Evolutionary conservation across 2,888 invertebrate species (phyloP).

Genomic region (Ecliptopera silaceata): DNA sequence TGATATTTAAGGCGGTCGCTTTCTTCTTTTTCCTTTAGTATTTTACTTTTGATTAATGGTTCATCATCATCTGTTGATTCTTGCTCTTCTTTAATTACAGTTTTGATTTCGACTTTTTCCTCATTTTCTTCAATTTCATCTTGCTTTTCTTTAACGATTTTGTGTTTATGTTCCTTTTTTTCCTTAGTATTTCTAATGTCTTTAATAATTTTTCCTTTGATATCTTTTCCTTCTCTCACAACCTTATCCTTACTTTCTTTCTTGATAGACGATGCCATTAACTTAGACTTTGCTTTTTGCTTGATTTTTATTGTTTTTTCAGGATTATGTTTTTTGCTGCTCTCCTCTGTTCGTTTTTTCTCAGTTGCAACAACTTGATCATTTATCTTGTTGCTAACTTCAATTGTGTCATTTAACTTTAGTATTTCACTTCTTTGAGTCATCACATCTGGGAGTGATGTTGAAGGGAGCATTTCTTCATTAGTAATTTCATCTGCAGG

Average conservation of each 20-base stretch:
- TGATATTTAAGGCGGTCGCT: conserved; percentile 67
- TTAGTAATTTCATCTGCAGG: conserved; percentile 59
- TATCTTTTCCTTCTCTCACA: conserved; percentile 48
- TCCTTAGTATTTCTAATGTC: conserved; percentile 62
- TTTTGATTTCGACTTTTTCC: conserved; percentile 41
- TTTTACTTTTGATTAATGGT: conserved; percentile 72
- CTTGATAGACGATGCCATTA: conserved; percentile 39
- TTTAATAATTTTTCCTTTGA: conserved; percentile 50
- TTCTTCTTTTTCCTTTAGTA: conserved; percentile 69
- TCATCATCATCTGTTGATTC: conserved; percentile 75
- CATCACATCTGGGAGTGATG: conserved; percentile 34
- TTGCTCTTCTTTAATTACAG: conserved; percentile 62
- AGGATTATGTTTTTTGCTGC: conserved; percentile 25
- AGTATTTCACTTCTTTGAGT: conserved; percentile 46
- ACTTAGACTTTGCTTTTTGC: conserved; percentile 45
- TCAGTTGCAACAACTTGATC: conserved; percentile 6
- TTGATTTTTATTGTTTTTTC: conserved; percentile 54
- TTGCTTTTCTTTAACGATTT: conserved; percentile 46
- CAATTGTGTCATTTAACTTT: conserved; percentile 49
- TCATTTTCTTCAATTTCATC: conserved; percentile 53
- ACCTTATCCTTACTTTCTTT: conserved; percentile 44
- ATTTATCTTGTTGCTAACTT: conserved; percentile 38
- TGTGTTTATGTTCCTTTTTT: conserved; percentile 44
- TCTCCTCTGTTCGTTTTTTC: conserved; percentile 33
- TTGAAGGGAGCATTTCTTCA: conserved; percentile 33